Conservation (phyloP, 2,113 vertebrate species). For the Pontoporia blainvillei region DNA sequence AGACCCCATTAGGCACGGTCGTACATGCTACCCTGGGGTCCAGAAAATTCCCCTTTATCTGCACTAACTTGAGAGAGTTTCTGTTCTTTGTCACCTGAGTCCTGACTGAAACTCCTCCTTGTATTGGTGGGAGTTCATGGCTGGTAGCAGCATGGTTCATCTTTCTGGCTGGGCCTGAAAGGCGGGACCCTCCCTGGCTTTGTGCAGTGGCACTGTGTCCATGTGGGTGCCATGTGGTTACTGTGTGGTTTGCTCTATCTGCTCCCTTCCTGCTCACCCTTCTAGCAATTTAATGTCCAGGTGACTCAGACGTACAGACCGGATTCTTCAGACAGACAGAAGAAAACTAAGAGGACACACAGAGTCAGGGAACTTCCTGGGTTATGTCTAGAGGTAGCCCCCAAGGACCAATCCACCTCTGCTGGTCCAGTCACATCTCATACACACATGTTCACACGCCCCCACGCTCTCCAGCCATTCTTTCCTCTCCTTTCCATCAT, state of each 20-base stretch:
- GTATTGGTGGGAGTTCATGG: not conserved
- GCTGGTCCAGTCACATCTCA: not conserved
- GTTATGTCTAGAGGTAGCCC: not conserved
- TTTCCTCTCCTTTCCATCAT: not conserved
- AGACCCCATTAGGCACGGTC: not conserved
- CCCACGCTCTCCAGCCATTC: not conserved
- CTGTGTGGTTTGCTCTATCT: not conserved
- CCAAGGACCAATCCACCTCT: not conserved
- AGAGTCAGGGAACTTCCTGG: not conserved
- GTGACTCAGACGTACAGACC: not conserved
- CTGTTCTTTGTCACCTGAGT: not conserved
- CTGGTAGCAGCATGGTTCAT: not conserved
- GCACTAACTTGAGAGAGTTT: not conserved
- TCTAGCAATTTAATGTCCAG: not conserved
- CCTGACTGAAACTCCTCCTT: not conserved
- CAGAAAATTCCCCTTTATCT: not conserved
- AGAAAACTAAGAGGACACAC: not conserved
- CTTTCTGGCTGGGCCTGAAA: not conserved
- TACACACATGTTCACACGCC: fast-evolving
- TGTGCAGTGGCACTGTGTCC: not conserved
- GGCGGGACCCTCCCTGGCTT: fast-evolving
- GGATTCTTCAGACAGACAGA: not conserved
- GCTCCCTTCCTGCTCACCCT: not conserved
- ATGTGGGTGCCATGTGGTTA: fast-evolving
- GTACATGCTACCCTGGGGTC: not conserved